phyloP scores from a whole-genome alignment of 2,888 invertebrate species.

The Autographa pulchrina region DNA sequence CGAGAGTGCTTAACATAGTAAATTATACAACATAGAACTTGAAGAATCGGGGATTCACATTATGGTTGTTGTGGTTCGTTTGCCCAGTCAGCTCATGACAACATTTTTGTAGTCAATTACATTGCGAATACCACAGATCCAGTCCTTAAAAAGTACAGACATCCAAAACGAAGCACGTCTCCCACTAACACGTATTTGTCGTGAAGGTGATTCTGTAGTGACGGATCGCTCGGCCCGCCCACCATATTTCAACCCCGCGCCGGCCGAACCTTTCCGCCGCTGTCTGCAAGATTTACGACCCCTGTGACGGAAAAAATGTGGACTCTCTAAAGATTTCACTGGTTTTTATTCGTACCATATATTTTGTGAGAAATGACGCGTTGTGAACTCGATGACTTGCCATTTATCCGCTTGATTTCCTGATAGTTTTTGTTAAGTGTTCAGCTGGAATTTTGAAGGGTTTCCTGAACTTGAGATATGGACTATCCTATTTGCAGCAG shows the following conservation, averaged over 20 bases:
- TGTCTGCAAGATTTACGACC: constrained; percentile 75
- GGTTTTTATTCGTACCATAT: constrained; percentile 80
- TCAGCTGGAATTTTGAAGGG: constrained; percentile 16
- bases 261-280: constrained; percentile 58
- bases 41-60: too few relatives aligned
- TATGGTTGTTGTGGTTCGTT: too few relatives aligned
- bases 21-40: too few relatives aligned
- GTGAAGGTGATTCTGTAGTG: constrained; percentile 71
- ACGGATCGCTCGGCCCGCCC: constrained; percentile 69
- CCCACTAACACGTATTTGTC: constrained; percentile 70
- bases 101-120: too few relatives aligned
- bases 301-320: constrained; percentile 75
- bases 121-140: too few relatives aligned
- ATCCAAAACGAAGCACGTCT: constrained; percentile 45
- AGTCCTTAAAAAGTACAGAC: constrained; percentile 17
- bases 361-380: constrained; percentile 82
- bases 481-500: background rate
- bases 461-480: constrained; percentile 1
- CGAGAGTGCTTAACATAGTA: too few relatives aligned
- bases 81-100: too few relatives aligned
- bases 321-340: constrained; percentile 76
- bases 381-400: constrained; percentile 64
- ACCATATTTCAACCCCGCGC: constrained; percentile 70
- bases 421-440: constrained; percentile 48
- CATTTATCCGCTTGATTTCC: constrained; percentile 70